Base-by-base conservation (phyloP, 2,888 invertebrate species). In the Mythimna loreyi region DNA sequence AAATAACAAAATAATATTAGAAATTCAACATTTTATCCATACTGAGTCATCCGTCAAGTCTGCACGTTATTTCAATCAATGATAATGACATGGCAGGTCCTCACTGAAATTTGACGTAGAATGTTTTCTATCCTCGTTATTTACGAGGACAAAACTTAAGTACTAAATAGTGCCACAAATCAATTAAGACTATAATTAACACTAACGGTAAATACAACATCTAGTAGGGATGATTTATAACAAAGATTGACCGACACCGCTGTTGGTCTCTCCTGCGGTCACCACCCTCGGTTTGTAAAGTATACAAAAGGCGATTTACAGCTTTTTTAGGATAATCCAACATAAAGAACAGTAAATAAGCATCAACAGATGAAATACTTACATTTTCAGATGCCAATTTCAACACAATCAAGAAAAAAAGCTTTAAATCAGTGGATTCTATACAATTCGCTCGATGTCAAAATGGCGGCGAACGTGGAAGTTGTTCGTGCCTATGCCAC, bases 401-500 rank as follows among this genome's bases (percentile, higher is more conserved):
- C 92, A 93, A 92, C 91, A 94, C 93, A 96, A 96, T 93, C 93
- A 96, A 94, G 96, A 96, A 97, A 97, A 93, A 97, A 96, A 96
- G 96, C 96, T 96, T 96, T 96, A 97, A 97, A 97, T 96, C 96
- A 97, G 96, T 95, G 96, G 96, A 97, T 96, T 96, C 97, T 96
- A 96, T 96, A 92, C 93, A 97, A 97, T 96, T 97, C 96, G 96
- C 97, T 97, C 97, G 96, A 97, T 97, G 97, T 97, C 97, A 97
- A 97, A 97, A 97, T 97, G 97, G 96, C 96, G 96, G 97, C 97
- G 97, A 97, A 97, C 97, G 97, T 97, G 97, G 97, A 97, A 97
- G 96, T 97, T 96, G 95, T 96, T 97, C 97, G 96, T 97, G 96
- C 97, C 96, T 96, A 96, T 97, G 97, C 97, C 97, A 97, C 97